Evolutionary conservation across 2,888 invertebrate genomes (phyloP), one percentile per base, ranked within the genome.

Genomic region (Schizaphis graminum): DNA sequence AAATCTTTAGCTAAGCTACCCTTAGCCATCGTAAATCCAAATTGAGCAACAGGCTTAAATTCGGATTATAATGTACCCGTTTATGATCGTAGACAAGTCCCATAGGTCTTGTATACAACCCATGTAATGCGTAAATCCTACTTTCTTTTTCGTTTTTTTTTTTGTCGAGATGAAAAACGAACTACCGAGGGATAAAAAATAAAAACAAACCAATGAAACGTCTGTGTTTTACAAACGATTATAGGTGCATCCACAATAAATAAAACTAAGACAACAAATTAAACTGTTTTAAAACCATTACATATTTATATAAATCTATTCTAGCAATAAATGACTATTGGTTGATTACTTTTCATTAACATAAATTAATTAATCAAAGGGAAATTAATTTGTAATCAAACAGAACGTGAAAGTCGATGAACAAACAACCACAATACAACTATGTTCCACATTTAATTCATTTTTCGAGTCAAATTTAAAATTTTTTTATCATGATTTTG

Each of bases 41-140:
- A 92, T 88, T 92, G 92, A 92, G 92, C 88, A 92, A 92, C 92
- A 88, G 88, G 92, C 92, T 92, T 88, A 92, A 92, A 92, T 77
- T 88, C 67, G 88, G 92, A 92, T 92, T 92, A 92, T 92, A 92
- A 88, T 88, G 61, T 88, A 88, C 67, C 53, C 88, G 92, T 92
- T 92, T 92, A 92, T 92, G 92, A 92, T 92, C 92, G 92, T 92
- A 92, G 92, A 92, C 92, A 88, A 92, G 92, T 88, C 92, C 88
- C 92, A 92, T 92, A 92, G 92, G 92, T 92, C 88, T 92, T 77
- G 92, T 92, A 77, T 88, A 88, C 92, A 88, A 92, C 92, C 67
- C 92, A 67, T 92, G 92, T 92, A 92, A 92, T 49, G 92, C 87
- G 92, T 61, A 92, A 92, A 92, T 92, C 92, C 88, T 77, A 88